phyloP scores from a whole-genome alignment of 2,113 vertebrate species.

The human (Homo sapiens) region GRCh38 chr13:93813501-93814000 shows the following conservation, averaged over 20 bases:
- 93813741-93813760: not conserved
- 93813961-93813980: not conserved
- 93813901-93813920: not conserved
- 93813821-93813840: not conserved
- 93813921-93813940: not conserved
- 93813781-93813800: not conserved
- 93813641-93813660: not conserved
- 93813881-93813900: not conserved
- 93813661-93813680: not conserved
- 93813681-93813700: not conserved
- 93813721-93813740: not conserved
- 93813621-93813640: not conserved
- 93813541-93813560: slow-evolving; percentile 32
- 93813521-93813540: slow-evolving; percentile 18
- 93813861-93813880: not conserved
- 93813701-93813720: not conserved
- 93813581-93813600: not conserved
- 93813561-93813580: slow-evolving; percentile 26
- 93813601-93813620: not conserved
- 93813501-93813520: not conserved
- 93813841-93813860: not conserved
- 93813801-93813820: not conserved
- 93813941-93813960: not conserved
- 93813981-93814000: not conserved
- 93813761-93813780: not conserved